Percentiles rank a stretch among this genome's conserved stretches.
Conservation (phyloP, 2,113 vertebrate species). For the Octodon degus region DNA sequence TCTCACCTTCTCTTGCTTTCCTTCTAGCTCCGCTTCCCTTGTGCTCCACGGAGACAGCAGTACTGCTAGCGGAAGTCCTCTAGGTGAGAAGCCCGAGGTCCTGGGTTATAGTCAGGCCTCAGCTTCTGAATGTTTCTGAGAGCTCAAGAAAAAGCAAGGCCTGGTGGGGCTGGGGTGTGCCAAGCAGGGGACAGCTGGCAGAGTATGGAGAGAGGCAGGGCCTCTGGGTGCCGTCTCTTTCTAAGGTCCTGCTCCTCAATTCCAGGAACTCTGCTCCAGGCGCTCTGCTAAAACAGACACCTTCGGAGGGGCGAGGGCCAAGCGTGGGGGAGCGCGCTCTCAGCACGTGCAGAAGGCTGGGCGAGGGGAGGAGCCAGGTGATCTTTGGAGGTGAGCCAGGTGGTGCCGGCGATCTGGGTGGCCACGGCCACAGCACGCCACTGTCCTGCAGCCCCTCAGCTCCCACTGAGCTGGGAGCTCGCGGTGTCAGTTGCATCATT, state of each 20-base stretch:
- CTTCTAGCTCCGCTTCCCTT: neutral
- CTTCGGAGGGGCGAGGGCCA: neutral
- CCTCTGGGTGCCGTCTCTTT: too few species aligned
- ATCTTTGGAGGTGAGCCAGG: neutral
- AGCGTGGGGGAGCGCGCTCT: neutral
- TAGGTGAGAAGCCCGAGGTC: neutral
- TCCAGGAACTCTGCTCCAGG: neutral
- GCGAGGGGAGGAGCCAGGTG: accelerated
- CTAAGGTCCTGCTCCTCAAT: neutral
- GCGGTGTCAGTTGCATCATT: accelerated
- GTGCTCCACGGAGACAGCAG: neutral
- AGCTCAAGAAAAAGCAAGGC: neutral
- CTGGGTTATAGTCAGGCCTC: neutral
- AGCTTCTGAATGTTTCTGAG: neutral
- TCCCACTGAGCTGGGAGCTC: accelerated
- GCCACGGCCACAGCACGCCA: accelerated
- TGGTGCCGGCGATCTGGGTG: neutral
- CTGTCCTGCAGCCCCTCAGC: neutral
- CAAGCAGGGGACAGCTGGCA: too few species aligned
- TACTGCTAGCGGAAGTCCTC: neutral
- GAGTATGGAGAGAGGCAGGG: neutral
- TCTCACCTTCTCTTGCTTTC: neutral
- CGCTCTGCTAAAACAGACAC: neutral
- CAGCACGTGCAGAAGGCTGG: neutral
- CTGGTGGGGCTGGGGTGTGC: neutral